Evolutionary conservation across 2,888 invertebrate genomes (phyloP).

Genomic region (Drosophila longiperda): DNA sequence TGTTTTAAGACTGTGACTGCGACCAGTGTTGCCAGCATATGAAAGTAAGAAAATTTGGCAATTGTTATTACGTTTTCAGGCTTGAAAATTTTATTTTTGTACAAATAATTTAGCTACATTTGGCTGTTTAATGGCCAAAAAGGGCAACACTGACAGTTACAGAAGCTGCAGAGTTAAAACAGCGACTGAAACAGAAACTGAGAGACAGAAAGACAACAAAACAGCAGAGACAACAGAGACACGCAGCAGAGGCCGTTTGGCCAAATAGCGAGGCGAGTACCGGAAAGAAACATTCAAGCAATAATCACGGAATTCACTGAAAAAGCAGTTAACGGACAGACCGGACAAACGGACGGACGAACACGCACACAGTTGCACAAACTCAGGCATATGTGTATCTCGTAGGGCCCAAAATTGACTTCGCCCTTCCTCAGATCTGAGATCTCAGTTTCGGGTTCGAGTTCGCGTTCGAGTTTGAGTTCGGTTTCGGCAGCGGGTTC

Average conservation of each 20-base stretch:
- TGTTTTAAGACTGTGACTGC: slow-evolving; percentile 7
- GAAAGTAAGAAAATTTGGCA: neutral
- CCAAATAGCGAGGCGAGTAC: slow-evolving; percentile 57
- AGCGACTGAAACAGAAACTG: slow-evolving; percentile 11
- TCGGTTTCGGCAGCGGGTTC: slow-evolving; percentile 15
- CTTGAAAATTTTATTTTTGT: neutral
- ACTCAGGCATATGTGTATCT: slow-evolving; percentile 10
- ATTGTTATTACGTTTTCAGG: neutral
- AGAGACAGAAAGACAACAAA: slow-evolving; percentile 19
- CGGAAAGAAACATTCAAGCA: slow-evolving; percentile 83
- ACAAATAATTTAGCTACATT: neutral
- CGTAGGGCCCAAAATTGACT: slow-evolving; percentile 38
- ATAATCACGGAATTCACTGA: slow-evolving; percentile 83
- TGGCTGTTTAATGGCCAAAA: slow-evolving; percentile 6
- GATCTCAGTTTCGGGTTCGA: slow-evolving; percentile 20
- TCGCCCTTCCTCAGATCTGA: slow-evolving; percentile 19
- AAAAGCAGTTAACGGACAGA: slow-evolving; percentile 81
- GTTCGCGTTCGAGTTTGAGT: slow-evolving; percentile 12
- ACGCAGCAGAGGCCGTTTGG: slow-evolving; percentile 29
- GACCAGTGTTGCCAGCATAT: slow-evolving; percentile 6
- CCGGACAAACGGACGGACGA: slow-evolving; percentile 44
- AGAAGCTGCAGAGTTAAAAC: slow-evolving; percentile 18
- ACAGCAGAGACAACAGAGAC: slow-evolving; percentile 13
- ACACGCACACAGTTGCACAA: slow-evolving; percentile 5
- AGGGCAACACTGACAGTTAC: slow-evolving; percentile 11